Conservation (phyloP, 2,888 invertebrate species). For the Aspidiotus destructor region DNA sequence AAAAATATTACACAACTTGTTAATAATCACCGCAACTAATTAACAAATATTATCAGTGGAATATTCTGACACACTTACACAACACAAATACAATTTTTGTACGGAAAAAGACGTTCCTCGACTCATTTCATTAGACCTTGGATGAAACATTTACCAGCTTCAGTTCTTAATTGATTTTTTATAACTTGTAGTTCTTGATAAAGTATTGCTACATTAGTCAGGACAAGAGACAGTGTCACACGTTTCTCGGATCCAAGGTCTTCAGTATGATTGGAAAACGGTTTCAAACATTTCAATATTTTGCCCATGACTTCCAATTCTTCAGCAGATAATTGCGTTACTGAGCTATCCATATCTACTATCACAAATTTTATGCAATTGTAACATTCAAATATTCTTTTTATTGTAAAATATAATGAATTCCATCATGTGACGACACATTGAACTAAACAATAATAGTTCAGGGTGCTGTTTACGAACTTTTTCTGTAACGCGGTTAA, state of each 20-base stretch:
- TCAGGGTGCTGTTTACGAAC: too few species aligned
- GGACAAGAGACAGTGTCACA: background rate
- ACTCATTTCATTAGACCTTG: background rate
- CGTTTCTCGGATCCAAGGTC: background rate
- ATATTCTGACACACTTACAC: background rate
- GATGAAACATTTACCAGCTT: background rate
- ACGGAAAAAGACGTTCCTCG: background rate
- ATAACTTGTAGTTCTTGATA: background rate
- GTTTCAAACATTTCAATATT: background rate
- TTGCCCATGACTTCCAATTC: background rate
- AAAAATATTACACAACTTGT: conserved; percentile 3
- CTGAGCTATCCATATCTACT: background rate
- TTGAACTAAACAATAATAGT: background rate
- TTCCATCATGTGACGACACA: background rate
- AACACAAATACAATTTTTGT: background rate
- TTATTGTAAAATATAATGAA: background rate
- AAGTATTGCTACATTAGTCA: background rate
- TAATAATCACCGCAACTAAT: background rate
- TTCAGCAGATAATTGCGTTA: background rate
- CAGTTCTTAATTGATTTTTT: background rate
- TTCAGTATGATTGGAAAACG: background rate
- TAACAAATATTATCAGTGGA: background rate
- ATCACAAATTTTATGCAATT: background rate
- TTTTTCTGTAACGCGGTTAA: too few species aligned
- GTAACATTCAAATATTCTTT: background rate